Conservation (phyloP, 2,888 invertebrate genomes). For the Halictus quadricinctus region DNA sequence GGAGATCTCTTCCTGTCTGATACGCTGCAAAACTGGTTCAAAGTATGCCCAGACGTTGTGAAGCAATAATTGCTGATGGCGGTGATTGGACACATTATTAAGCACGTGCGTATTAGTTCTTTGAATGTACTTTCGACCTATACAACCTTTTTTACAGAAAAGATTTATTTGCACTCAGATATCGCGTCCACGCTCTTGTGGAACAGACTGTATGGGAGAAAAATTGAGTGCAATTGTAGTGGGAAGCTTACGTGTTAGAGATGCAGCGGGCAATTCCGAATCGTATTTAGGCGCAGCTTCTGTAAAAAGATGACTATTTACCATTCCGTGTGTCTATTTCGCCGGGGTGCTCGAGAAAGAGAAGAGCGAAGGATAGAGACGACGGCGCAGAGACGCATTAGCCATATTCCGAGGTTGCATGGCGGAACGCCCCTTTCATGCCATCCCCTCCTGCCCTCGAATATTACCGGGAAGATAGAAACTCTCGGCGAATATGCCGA, state of each 20-base stretch:
- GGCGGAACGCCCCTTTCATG: slow-evolving; percentile 80
- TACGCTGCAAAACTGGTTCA: too few species aligned
- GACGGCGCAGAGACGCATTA: slow-evolving; percentile 60
- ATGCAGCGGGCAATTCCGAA: background rate
- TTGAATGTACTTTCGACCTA: too few species aligned
- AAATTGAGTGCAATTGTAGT: background rate
- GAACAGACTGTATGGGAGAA: background rate
- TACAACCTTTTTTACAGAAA: too few species aligned
- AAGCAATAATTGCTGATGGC: too few species aligned
- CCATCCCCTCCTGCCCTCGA: slow-evolving; percentile 65
- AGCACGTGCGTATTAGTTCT: too few species aligned
- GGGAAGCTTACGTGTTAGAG: background rate
- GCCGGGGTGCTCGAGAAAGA: slow-evolving; percentile 25
- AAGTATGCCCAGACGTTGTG: too few species aligned
- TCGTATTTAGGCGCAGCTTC: slow-evolving; percentile 5
- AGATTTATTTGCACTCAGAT: too few species aligned
- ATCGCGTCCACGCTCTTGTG: too few species aligned
- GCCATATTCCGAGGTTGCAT: slow-evolving; percentile 81
- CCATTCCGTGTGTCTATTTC: slow-evolving; percentile 21
- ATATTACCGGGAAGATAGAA: slow-evolving; percentile 69
- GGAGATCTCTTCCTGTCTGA: too few species aligned
- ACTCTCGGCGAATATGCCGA: slow-evolving; percentile 31
- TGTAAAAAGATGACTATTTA: slow-evolving; percentile 33
- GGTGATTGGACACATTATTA: too few species aligned
- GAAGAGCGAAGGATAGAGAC: slow-evolving; percentile 42